phyloP scores from a whole-genome alignment of 2,797 vertebrate species.

The Danio aesculapii region DNA sequence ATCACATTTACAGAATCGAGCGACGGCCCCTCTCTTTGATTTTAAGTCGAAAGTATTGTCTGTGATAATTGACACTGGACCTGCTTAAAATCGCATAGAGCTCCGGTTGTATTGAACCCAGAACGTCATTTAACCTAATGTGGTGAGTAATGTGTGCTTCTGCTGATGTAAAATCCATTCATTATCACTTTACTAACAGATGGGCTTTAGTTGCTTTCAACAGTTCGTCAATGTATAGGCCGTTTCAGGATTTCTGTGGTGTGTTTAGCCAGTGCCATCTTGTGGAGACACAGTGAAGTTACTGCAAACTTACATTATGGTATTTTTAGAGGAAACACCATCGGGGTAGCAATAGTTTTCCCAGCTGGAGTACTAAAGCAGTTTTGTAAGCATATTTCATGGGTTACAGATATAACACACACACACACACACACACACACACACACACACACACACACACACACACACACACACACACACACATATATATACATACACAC shows the following conservation, averaged over 20 bases:
- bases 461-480: no score
- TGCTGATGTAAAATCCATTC: constrained; percentile 19
- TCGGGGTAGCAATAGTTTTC: no score
- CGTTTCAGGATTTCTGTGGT: neutral
- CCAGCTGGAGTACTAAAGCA: no score
- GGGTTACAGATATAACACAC: no score
- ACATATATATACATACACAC: no score
- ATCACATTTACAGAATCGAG: neutral
- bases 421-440: no score
- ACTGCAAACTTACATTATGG: no score
- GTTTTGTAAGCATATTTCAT: no score
- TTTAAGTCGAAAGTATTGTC: neutral
- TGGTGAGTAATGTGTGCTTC: constrained; percentile 9
- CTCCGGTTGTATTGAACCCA: neutral
- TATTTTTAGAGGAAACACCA: no score
- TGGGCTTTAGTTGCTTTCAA: constrained; percentile 9
- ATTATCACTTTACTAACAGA: constrained; percentile 1
- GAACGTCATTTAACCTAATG: neutral
- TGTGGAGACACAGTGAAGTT: neutral
- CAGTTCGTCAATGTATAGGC: neutral
- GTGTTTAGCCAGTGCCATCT: neutral
- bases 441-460: no score
- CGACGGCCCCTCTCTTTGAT: neutral
- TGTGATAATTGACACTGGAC: neutral
- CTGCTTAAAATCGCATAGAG: neutral